These are phyloP conservation scores for Dipodomys ordii DNA, from an alignment of 2,113 vertebrate genomes.

Conservation along the genomic window DNA sequence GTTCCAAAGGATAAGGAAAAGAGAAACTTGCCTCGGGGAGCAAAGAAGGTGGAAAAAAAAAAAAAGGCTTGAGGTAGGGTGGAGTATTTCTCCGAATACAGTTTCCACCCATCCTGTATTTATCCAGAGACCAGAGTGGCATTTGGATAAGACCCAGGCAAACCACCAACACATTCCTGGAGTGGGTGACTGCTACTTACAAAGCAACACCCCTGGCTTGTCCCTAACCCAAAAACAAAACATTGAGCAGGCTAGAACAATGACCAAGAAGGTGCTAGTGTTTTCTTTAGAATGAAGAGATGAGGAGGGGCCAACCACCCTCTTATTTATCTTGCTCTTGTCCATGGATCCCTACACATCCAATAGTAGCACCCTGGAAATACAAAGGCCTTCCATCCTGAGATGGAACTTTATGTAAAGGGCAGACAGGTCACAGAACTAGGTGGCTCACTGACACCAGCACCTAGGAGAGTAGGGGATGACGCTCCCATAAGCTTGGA, in stretches of 20 bases:
- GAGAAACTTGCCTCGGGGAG: constrained; percentile 7
- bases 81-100: constrained; percentile 11
- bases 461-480: background rate
- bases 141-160: constrained; percentile 68
- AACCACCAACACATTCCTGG: constrained; percentile 66
- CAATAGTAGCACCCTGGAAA: background rate
- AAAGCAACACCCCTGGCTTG: background rate
- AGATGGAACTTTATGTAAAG: background rate
- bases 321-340: background rate
- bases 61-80: background rate
- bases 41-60: constrained; percentile 21
- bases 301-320: background rate
- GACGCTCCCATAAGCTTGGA: background rate
- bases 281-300: background rate
- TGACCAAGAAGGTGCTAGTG: background rate
- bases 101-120: constrained; percentile 73
- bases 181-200: constrained; percentile 28
- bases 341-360: background rate
- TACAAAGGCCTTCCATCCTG: constrained; percentile 35
- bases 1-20: constrained; percentile 11
- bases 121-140: constrained; percentile 59
- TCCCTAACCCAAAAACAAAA: background rate
- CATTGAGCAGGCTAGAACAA: background rate
- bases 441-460: background rate
- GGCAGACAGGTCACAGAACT: background rate